Conservation (phyloP, 2,797 vertebrate species). For the Caiman crocodilus region DNA sequence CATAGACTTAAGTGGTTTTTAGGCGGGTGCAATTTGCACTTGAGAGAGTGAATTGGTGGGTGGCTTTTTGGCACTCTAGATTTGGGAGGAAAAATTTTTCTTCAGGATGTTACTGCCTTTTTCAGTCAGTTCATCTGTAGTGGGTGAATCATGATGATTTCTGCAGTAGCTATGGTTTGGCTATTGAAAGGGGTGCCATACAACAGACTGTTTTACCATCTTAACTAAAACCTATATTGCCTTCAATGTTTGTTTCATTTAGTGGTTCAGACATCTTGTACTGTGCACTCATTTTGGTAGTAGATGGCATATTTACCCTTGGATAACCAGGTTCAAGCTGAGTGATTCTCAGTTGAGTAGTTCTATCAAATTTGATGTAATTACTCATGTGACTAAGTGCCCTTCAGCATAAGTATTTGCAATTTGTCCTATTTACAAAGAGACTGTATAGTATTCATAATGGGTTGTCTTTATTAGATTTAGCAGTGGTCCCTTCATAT, state of each 20-base stretch:
- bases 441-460: not conserved
- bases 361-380: not conserved
- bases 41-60: not conserved
- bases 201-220: not conserved
- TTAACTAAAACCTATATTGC: fast-evolving
- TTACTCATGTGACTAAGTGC: not conserved
- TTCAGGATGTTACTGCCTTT: not conserved
- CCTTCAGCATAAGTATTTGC: not conserved
- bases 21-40: not conserved
- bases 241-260: not conserved
- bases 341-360: not conserved
- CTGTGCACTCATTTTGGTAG: not conserved
- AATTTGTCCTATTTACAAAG: not conserved
- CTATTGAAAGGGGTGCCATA: not conserved
- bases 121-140: not conserved
- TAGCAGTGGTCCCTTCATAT: not conserved
- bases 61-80: not conserved
- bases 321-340: not conserved
- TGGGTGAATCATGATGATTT: not conserved
- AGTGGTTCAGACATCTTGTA: not conserved
- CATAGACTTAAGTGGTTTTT: not conserved
- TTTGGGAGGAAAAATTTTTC: not conserved
- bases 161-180: not conserved
- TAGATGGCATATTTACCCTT: not conserved
- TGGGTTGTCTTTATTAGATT: not conserved